These are phyloP conservation scores for Heteronetta atricapilla DNA, from an alignment of 2,113 vertebrate species.

Conservation along the genomic window DNA sequence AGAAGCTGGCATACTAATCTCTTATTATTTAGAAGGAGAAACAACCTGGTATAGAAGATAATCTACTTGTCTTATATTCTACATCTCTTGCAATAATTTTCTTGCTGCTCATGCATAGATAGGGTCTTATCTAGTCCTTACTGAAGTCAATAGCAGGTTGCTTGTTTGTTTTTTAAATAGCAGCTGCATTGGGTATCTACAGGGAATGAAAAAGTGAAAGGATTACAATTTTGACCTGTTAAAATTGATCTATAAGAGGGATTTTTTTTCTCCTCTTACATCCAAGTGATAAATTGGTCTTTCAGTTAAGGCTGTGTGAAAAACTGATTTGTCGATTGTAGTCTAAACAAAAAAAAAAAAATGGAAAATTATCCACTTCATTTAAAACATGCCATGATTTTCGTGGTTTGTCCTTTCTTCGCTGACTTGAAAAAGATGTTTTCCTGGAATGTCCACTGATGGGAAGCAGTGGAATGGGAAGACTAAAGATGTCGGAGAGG, in stretches of 20 bases:
- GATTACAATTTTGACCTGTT: conserved; percentile 53
- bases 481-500: not conserved
- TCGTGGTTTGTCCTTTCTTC: not conserved
- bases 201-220: conserved; percentile 13
- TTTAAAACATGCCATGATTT: conserved; percentile 25
- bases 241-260: conserved; percentile 59
- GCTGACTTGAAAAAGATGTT: no score
- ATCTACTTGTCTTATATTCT: conserved; percentile 27
- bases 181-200: not conserved
- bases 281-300: conserved; percentile 56
- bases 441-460: not conserved
- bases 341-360: not conserved
- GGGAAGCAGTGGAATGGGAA: not conserved
- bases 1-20: conserved; percentile 6
- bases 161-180: conserved; percentile 50
- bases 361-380: conserved; percentile 1
- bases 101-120: conserved; percentile 30
- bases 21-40: conserved; percentile 29
- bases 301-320: conserved; percentile 41
- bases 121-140: conserved; percentile 37
- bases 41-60: conserved; percentile 22
- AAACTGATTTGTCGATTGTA: conserved; percentile 45
- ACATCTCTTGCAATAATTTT: conserved; percentile 28
- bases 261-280: not conserved
- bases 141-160: conserved; percentile 36